phyloP scores from a whole-genome alignment of 2,888 invertebrate species.

The Atethmia centrago region DNA sequence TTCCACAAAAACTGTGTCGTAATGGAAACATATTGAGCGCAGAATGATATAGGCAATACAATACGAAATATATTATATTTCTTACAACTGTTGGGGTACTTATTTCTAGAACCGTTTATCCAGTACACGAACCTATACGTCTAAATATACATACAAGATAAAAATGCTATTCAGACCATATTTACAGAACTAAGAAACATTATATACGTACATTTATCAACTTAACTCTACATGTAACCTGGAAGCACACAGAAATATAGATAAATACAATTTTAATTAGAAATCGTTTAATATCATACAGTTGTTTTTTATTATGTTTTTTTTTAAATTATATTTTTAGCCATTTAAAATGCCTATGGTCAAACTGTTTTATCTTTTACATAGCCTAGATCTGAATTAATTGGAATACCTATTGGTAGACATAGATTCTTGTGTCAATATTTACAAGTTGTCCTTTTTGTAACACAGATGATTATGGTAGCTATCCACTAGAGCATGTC shows the following conservation, averaged over 20 bases:
- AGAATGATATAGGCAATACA: slow-evolving; percentile 31
- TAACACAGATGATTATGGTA: not conserved
- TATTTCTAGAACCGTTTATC: slow-evolving; percentile 57
- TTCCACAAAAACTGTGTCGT: slow-evolving; percentile 13
- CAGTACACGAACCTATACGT: slow-evolving; percentile 64
- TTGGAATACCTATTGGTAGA: slow-evolving; percentile 34
- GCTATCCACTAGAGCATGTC: slow-evolving; percentile 15
- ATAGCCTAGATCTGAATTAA: slow-evolving; percentile 39
- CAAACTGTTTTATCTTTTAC: slow-evolving; percentile 26
- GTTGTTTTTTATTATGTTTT: slow-evolving; percentile 14
- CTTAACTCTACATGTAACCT: slow-evolving; percentile 82
- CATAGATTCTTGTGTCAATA: slow-evolving; percentile 29
- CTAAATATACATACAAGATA: slow-evolving; percentile 80
- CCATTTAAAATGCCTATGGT: slow-evolving; percentile 28
- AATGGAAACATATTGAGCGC: slow-evolving; percentile 42
- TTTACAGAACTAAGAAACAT: slow-evolving; percentile 81
- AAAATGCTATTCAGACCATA: slow-evolving; percentile 86
- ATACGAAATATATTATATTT: slow-evolving; percentile 31
- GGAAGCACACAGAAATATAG: slow-evolving; percentile 89
- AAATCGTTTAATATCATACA: slow-evolving; percentile 59
- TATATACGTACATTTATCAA: slow-evolving; percentile 66
- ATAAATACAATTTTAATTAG: slow-evolving; percentile 71
- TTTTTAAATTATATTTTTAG: slow-evolving; percentile 30
- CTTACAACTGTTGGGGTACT: slow-evolving; percentile 54
- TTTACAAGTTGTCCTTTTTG: slow-evolving; percentile 40